A percentile compares a stretch with the other conserved stretches of the same genome.
These are phyloP conservation scores for Congeria kusceri DNA, from an alignment of 2,888 invertebrate species.

Conservation along the genomic window DNA sequence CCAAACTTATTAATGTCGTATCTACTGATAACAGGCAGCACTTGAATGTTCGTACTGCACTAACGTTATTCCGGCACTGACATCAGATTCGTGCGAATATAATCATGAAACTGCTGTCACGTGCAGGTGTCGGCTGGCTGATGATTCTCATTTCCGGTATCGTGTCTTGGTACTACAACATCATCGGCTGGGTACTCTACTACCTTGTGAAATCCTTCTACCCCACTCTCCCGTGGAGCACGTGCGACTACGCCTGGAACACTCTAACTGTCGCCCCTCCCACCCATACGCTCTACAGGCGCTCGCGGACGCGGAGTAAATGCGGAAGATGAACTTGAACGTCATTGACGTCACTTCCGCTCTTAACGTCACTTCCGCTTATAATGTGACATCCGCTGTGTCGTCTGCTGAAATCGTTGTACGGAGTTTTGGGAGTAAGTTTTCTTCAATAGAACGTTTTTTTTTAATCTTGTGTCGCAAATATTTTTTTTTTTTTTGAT, in stretches of 20 bases:
- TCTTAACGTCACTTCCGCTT: constrained; percentile 1
- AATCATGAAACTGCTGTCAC: too few species aligned
- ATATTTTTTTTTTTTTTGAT: too few species aligned
- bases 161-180: constrained; percentile 97
- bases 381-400: not conserved
- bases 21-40: too few species aligned
- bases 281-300: constrained; percentile 31
- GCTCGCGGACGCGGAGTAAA: not conserved
- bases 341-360: not conserved
- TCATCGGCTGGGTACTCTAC: constrained; percentile 98
- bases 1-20: too few species aligned
- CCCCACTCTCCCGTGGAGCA: constrained; percentile 93
- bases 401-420: too few species aligned
- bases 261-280: constrained; percentile 84
- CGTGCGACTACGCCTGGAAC: constrained; percentile 88
- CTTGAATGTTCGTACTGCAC: too few species aligned
- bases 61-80: too few species aligned
- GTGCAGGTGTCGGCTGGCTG: constrained; percentile 87
- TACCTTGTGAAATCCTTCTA: constrained; percentile 96
- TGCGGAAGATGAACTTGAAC: not conserved
- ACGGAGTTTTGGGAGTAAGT: too few species aligned
- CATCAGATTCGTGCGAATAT: too few species aligned
- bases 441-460: too few species aligned
- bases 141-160: constrained; percentile 92
- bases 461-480: too few species aligned